Evolutionary conservation across 1,140 invertebrate species (phyloP).

Genomic region (Linepithema humile): DNA sequence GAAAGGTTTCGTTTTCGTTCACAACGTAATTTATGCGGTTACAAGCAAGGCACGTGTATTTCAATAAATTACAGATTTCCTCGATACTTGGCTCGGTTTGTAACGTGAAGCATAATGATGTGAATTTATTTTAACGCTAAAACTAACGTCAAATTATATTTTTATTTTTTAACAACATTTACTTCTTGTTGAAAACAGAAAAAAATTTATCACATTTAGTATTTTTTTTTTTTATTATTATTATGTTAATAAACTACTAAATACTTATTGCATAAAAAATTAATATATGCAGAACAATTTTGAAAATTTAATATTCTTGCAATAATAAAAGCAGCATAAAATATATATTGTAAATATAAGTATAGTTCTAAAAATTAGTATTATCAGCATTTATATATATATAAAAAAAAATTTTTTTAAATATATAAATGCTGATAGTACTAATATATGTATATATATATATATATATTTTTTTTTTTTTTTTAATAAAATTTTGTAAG

Average conservation of each 20-base stretch:
- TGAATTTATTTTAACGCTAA: background rate
- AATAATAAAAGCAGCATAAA: no score
- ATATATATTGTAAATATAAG: no score
- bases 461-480: no score
- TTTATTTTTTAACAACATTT: no score
- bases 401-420: no score
- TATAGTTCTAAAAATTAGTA: no score
- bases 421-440: no score
- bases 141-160: no score
- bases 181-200: no score
- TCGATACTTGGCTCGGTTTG: background rate
- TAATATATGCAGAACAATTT: background rate
- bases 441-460: no score
- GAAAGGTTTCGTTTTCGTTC: constrained; percentile 9
- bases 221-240: background rate
- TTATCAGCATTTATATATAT: no score
- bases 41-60: constrained; percentile 3
- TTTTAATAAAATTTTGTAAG: background rate
- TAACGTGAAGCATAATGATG: background rate
- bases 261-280: background rate
- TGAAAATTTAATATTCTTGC: background rate
- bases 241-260: background rate
- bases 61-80: background rate
- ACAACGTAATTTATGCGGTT: constrained; percentile 20
- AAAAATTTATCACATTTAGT: background rate